phyloP scores from a whole-genome alignment of 2,888 invertebrate genomes.

The Cantharis rustica region DNA sequence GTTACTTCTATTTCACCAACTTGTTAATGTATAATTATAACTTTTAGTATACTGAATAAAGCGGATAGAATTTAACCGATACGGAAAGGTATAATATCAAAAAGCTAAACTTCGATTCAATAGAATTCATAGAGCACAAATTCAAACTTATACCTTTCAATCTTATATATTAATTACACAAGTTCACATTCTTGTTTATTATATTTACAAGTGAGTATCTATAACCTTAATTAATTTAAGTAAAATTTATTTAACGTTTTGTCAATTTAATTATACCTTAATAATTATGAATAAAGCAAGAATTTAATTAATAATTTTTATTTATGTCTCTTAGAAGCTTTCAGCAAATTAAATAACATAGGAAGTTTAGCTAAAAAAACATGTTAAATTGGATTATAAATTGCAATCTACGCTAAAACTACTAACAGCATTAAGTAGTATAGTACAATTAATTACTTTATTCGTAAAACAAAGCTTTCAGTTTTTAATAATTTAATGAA shows the following conservation, averaged over 20 bases:
- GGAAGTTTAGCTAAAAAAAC: constrained; percentile 2
- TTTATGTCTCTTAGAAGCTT: constrained; percentile 6
- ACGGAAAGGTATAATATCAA: constrained; percentile 3
- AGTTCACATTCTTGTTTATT: background rate
- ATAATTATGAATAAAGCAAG: background rate
- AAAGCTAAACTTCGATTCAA: background rate
- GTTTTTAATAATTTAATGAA: background rate
- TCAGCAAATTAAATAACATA: constrained; percentile 9
- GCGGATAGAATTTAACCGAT: constrained; percentile 17
- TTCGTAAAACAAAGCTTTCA: background rate
- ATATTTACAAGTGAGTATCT: background rate
- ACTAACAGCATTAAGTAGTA: background rate
- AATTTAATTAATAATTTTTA: background rate
- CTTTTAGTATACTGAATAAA: constrained; percentile 20
- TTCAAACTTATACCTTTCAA: background rate
- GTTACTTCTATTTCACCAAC: constrained; percentile 21
- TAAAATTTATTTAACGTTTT: background rate
- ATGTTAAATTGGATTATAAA: constrained; percentile 5
- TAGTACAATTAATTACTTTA: background rate
- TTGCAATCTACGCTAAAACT: background rate
- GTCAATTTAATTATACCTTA: background rate
- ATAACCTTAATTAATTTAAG: background rate
- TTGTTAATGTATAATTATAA: constrained; percentile 26
- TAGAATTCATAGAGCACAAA: background rate
- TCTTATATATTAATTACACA: background rate